Evolutionary conservation across 2,888 invertebrate species (phyloP).

Genomic region (Epicampocera succincta): DNA sequence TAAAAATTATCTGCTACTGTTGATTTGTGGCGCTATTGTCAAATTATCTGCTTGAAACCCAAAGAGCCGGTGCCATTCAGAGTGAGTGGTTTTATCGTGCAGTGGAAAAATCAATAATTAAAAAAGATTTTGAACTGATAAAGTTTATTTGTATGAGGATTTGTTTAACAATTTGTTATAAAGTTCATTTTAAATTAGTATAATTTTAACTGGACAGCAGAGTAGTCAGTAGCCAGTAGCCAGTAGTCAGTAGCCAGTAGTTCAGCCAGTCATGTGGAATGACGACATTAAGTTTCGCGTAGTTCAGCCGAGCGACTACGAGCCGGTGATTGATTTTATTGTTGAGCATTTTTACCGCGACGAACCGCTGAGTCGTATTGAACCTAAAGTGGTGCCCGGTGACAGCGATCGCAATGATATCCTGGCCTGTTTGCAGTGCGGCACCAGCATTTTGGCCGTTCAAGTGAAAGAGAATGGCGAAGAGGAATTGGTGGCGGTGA

Average conservation of each 20-base stretch:
- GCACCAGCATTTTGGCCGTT: conserved; percentile 38
- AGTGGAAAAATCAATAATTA: not conserved
- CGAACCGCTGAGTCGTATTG: conserved; percentile 27
- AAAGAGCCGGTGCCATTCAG: no score
- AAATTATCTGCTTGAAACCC: not conserved
- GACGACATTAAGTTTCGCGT: conserved; percentile 45
- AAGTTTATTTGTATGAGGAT: not conserved
- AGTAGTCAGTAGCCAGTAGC: no score
- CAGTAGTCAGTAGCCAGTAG: no score
- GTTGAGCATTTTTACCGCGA: conserved; percentile 38
- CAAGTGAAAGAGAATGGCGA: conserved; percentile 28
- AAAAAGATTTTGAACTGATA: conserved; percentile 21
- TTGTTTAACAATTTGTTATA: not conserved
- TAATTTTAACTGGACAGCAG: not conserved
- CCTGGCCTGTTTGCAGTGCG: conserved; percentile 21
- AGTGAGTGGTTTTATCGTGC: not conserved
- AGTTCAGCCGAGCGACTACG: conserved; percentile 31
- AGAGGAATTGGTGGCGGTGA: conserved; percentile 41
- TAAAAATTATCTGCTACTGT: no score
- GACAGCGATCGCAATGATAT: conserved; percentile 19
- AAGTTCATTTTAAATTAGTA: conserved; percentile 1
- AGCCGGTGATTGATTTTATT: conserved; percentile 30
- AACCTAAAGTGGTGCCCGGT: conserved; percentile 22
- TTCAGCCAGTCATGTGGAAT: conserved; percentile 17
- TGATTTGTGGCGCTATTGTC: not conserved